Base-by-base conservation (phyloP, 1,140 invertebrate genomes). In the Hycleus phaleratus region DNA sequence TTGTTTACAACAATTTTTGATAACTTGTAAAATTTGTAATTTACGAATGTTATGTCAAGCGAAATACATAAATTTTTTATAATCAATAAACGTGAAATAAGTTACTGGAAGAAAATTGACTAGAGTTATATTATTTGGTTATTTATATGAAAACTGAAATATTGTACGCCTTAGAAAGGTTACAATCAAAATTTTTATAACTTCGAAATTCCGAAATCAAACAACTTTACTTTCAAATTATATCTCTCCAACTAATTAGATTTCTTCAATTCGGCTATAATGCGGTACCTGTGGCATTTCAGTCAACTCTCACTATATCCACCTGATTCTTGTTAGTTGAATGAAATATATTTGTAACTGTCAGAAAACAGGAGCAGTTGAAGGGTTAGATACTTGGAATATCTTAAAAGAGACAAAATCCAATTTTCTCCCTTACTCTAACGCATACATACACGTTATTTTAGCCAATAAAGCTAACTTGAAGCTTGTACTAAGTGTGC, bases 261-360 rank as follows among this genome's bases (percentile, higher is more conserved):
- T 32, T 32, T 32, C 32, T 32, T 53, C 44, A 53, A 38, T 45
- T 53, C 42, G 25, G 12, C 9, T 11, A 12, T 26, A 26, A 46
- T 26, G 42, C 26, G 26, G 46, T 46, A 53, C 51, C 51, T 53
- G 43, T 46, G 42, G 51, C 44, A 53, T 53, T 53, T 45, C 44
- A 53, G 32, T 7, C 7, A 32, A 7, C 7, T 3, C 32, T 32
- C 18, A 18, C 18, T 18, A 18, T 18, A 18, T 18, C 32, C 32
- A 53, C 42, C 46, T 52, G 38, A 53, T 45, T 18, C 42, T 11
- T 38, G 51, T 53, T 53, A 42, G 38, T 32, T 26, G 51, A 53
- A 53, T 53, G 51, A 53, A 53, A 53, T 53, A 45, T 53, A 53
- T 53, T 53, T 46, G 51, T 53, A 53, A 53, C 44, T 53, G 51